Evolutionary conservation across 2,888 invertebrate genomes (phyloP).

Genomic region (Cephus nigrinus): DNA sequence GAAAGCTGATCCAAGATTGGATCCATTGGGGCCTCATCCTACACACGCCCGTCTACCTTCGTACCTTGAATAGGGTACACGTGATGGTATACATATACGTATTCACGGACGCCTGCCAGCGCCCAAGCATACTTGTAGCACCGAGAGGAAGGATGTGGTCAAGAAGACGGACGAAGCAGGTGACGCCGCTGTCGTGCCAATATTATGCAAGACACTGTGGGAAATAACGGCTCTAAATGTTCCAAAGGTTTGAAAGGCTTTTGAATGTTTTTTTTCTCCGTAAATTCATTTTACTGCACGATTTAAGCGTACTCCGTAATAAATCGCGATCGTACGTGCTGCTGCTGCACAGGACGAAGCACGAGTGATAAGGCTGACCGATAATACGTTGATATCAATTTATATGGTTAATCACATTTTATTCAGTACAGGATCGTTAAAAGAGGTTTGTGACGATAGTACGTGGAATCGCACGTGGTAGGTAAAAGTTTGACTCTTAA

Average conservation of each 20-base stretch:
- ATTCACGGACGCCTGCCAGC: conserved; percentile 21
- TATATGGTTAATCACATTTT: no score
- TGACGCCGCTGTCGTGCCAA: conserved; percentile 42
- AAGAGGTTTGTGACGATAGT: no score
- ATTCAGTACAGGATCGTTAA: no score
- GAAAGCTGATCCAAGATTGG: conserved; percentile 56
- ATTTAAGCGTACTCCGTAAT: not conserved
- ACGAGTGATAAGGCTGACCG: not conserved
- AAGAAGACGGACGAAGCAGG: conserved; percentile 49
- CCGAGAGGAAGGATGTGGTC: conserved; percentile 62
- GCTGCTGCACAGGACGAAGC: not conserved
- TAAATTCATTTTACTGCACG: not conserved
- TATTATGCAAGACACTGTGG: conserved; percentile 51
- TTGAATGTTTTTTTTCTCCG: not conserved
- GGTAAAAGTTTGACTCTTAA: no score
- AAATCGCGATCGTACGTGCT: not conserved
- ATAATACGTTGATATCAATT: no score
- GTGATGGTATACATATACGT: conserved; percentile 23
- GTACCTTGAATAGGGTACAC: conserved; percentile 3
- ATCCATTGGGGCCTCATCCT: conserved; percentile 22
- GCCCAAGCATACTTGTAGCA: conserved; percentile 1
- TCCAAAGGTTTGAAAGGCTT: no score
- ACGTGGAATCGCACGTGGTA: no score
- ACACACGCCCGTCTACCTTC: not conserved
- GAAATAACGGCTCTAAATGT: conserved; percentile 34